phyloP scores from a whole-genome alignment of 2,888 invertebrate genomes.

The Hyposoter didymator region DNA sequence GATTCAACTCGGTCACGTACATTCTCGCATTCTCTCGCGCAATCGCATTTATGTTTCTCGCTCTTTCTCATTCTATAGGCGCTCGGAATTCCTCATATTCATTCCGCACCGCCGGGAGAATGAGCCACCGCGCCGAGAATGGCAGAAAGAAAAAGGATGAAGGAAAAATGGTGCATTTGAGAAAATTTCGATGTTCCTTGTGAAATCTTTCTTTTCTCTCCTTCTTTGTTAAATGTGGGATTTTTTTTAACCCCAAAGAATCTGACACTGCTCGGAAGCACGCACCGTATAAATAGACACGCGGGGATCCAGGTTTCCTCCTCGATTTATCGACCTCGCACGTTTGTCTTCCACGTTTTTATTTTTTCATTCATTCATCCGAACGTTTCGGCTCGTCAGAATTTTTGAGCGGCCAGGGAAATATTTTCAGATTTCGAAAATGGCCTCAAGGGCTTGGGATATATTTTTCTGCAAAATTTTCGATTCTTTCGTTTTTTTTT shows the following conservation, averaged over 20 bases:
- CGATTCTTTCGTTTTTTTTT: background rate
- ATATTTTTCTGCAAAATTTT: background rate
- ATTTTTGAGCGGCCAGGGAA: background rate
- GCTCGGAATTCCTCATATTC: conserved; percentile 61
- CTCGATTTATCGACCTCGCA: conserved; percentile 1
- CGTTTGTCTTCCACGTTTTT: conserved; percentile 8
- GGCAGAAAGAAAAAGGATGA: background rate
- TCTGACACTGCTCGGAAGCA: conserved; percentile 11
- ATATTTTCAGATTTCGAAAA: background rate
- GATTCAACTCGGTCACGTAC: conserved; percentile 68
- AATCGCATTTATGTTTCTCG: conserved; percentile 14
- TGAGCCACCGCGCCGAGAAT: background rate
- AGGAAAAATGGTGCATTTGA: conserved; percentile 41
- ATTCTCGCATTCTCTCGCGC: conserved; percentile 52
- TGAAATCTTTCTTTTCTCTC: conserved; percentile 3
- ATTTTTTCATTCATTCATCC: background rate
- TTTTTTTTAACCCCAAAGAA: conserved; percentile 27
- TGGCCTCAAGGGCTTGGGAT: too few relatives aligned
- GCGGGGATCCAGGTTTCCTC: conserved; percentile 5
- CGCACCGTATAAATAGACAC: conserved; percentile 48
- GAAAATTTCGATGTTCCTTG: conserved; percentile 45
- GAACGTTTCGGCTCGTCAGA: background rate
- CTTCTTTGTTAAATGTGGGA: conserved; percentile 31
- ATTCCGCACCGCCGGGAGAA: conserved; percentile 52
- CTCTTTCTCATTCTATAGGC: conserved; percentile 31